A percentile compares a stretch with the other conserved stretches of the same genome.
Conservation (phyloP, 2,888 invertebrate species). For the Psylliodes chrysocephalus region DNA sequence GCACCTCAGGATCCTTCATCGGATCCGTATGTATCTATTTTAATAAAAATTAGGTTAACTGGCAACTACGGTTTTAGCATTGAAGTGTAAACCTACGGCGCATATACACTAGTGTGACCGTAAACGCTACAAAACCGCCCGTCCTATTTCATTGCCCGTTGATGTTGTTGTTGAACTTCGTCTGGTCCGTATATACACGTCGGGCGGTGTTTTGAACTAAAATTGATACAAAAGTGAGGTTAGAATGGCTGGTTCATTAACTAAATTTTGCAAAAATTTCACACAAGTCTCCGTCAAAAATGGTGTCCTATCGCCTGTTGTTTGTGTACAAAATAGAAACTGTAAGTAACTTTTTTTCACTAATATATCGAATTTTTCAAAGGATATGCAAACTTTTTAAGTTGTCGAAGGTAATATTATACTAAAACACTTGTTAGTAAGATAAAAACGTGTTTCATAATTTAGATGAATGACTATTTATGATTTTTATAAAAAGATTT, state of each 20-base stretch:
- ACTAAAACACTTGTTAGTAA: no score
- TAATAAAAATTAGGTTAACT: no score
- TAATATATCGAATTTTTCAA: no score
- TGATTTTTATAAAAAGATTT: no score
- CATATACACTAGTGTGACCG: neutral
- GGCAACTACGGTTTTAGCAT: neutral
- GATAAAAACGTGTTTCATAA: no score
- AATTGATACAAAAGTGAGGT: constrained; percentile 48
- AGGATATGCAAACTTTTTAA: no score
- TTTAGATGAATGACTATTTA: no score
- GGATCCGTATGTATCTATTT: no score
- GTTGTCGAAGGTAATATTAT: no score
- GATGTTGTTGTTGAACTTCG: neutral
- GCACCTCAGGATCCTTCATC: no score
- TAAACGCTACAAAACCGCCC: constrained; percentile 1
- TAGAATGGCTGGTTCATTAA: constrained; percentile 62
- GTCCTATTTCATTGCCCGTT: constrained; percentile 14
- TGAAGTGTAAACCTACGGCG: constrained; percentile 14
- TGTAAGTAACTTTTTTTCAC: constrained; percentile 53
- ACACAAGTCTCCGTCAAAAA: constrained; percentile 52
- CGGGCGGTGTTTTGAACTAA: neutral
- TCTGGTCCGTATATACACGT: neutral
- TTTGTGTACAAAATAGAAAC: constrained; percentile 49
- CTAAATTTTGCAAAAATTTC: constrained; percentile 60
- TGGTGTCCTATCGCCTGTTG: constrained; percentile 40